Conservation (phyloP, 2,113 vertebrate species). For the Danio rerio region GRCz12tu NC_133185.1:31261001-31261500, state of each 20-base stretch:
- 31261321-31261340: slow-evolving; percentile 82
- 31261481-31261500: too few species aligned
- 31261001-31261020: slow-evolving; percentile 88
- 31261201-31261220: slow-evolving; percentile 87
- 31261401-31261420: neutral
- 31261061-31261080: slow-evolving; percentile 83
- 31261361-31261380: slow-evolving; percentile 1
- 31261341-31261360: slow-evolving; percentile 57
- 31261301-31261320: slow-evolving; percentile 90
- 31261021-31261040: slow-evolving; percentile 86
- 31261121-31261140: slow-evolving; percentile 88
- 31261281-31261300: slow-evolving; percentile 89
- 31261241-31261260: slow-evolving; percentile 81
- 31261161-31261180: slow-evolving; percentile 82
- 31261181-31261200: slow-evolving; percentile 87
- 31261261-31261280: slow-evolving; percentile 84
- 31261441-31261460: too few species aligned
- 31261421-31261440: neutral
- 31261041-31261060: slow-evolving; percentile 86
- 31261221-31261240: slow-evolving; percentile 88
- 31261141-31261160: slow-evolving; percentile 87
- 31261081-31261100: slow-evolving; percentile 89
- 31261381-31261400: neutral
- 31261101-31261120: slow-evolving; percentile 82
- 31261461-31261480: too few species aligned